A percentile compares a stretch with the other conserved stretches of the same genome.
Evolutionary conservation across 1,140 invertebrate species (phyloP).

Genomic region (Notospermus geniculatus): DNA sequence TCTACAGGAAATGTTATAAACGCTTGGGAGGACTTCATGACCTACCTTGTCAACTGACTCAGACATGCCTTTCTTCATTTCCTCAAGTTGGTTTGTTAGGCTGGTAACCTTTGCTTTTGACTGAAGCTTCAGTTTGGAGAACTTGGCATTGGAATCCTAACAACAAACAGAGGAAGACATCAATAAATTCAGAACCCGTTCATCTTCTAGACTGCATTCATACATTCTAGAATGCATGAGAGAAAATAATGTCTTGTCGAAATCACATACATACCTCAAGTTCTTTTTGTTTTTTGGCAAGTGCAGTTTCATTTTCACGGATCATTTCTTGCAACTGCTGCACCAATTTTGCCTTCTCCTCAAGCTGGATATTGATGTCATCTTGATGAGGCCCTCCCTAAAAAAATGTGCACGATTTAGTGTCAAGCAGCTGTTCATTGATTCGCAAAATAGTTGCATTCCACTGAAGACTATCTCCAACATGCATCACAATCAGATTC

Average conservation of each 20-base stretch:
- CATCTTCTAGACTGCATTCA: not conserved
- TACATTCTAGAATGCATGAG: not conserved
- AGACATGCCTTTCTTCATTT: conserved; percentile 36
- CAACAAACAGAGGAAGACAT: conserved; percentile 17
- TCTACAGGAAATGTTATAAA: too few species aligned
- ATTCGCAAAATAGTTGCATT: too few species aligned
- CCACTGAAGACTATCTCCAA: too few species aligned
- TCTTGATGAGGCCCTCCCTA: not conserved
- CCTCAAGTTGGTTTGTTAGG: conserved; percentile 40
- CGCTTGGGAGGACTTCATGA: too few species aligned
- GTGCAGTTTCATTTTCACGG: conserved; percentile 47
- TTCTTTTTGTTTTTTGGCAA: conserved; percentile 49
- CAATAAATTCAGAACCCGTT: not conserved
- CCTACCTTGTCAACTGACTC: conserved; percentile 23
- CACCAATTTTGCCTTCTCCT: conserved; percentile 52
- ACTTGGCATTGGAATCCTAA: conserved; percentile 52
- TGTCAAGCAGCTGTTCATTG: too few species aligned
- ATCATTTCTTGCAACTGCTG: conserved; percentile 54
- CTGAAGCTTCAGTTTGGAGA: conserved; percentile 54
- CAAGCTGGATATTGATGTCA: conserved; percentile 43
- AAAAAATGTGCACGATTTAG: too few species aligned
- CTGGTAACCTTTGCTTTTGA: conserved; percentile 52
- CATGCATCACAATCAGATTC: too few species aligned
- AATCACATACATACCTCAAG: conserved; percentile 45
- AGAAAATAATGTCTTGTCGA: conserved; percentile 8